A percentile compares a stretch with the other conserved stretches of the same genome.
Conservation (phyloP, 2,888 invertebrate species). For the Proisotoma minuta region DNA sequence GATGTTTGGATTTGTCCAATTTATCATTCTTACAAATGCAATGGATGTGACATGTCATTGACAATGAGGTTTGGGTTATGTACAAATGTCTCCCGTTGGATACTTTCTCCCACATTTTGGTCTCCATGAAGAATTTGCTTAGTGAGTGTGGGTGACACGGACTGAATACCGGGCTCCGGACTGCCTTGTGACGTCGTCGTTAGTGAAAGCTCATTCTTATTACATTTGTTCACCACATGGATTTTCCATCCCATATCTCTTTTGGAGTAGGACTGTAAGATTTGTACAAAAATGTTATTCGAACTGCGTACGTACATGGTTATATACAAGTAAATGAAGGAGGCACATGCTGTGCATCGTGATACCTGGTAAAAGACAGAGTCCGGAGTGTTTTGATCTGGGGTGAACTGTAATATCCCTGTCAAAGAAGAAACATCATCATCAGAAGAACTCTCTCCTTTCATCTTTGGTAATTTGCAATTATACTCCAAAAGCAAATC, state of each 20-base stretch:
- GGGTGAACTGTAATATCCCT: slow-evolving; percentile 74
- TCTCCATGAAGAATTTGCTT: slow-evolving; percentile 3
- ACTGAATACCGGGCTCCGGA: slow-evolving; percentile 53
- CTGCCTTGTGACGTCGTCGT: not conserved
- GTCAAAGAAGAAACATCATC: no score
- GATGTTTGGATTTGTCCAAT: no score
- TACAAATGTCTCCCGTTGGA: not conserved
- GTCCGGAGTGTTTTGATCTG: slow-evolving; percentile 78
- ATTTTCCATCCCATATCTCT: slow-evolving; percentile 94
- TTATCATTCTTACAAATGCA: no score
- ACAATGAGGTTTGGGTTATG: not conserved
- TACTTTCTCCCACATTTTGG: slow-evolving; percentile 2
- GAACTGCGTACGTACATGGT: not conserved
- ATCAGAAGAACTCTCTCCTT: no score
- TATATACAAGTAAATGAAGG: not conserved
- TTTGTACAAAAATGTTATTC: no score
- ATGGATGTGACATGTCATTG: not conserved
- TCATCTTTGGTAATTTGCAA: no score
- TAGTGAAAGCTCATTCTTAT: slow-evolving; percentile 50
- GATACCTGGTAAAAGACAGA: slow-evolving; percentile 85
- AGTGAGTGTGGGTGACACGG: slow-evolving; percentile 4
- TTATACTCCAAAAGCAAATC: no score
- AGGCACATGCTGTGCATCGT: not conserved
- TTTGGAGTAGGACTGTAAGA: slow-evolving; percentile 79
- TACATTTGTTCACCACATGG: slow-evolving; percentile 78